Evolutionary conservation across 2,113 vertebrate species (phyloP), one percentile per base, ranked within the genome.

Genomic region (Macaca mulatta): DNA sequence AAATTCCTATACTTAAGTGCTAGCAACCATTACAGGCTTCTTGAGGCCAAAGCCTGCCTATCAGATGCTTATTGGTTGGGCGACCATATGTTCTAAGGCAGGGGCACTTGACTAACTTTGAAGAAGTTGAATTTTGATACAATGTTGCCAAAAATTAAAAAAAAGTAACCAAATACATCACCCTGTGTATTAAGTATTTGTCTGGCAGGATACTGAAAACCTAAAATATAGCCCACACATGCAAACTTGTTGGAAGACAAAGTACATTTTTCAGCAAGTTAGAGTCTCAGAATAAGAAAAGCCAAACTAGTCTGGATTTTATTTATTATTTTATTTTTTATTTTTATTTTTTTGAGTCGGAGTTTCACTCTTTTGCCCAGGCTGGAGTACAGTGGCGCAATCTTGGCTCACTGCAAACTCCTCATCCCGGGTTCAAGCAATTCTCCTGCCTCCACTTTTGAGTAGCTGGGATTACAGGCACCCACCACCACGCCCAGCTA

Each of bases 211-310:
- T 74, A 86, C 45, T 93, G 43, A 85, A 95, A 95, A 96, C 35
- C 27, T 96, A 64, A 96, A 96, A 69, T 90, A 72, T n/a, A 87
- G 61, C 59, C 43, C 77, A 81, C 50, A 52, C 55, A n/a, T 93
- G 22, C 5, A 74, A 96, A 43, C 23, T 45, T 83, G 4, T 84
- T 98, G 87, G 90, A 97, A 97, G 70, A 94, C 77, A 90, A 95
- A 80, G 70, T 85, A 43, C 10, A 43, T 95, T 38, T 97, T 93
- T 94, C 40, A 92, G 69, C 32, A 90, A 52, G 30, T 93, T 91
- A 77, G 57, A 64, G 52, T 81, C 25, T 92, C 57, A 88, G 79
- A 72, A 16, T 85, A 52, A 78, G 27, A 80, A 92, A 86, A 93
- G 32, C 48, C 35, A 97, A 48, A 16, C 38, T 57, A 45, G 8